These are phyloP conservation scores for Diarsia rubi DNA, from an alignment of 2,888 invertebrate species.

Conservation along the genomic window DNA sequence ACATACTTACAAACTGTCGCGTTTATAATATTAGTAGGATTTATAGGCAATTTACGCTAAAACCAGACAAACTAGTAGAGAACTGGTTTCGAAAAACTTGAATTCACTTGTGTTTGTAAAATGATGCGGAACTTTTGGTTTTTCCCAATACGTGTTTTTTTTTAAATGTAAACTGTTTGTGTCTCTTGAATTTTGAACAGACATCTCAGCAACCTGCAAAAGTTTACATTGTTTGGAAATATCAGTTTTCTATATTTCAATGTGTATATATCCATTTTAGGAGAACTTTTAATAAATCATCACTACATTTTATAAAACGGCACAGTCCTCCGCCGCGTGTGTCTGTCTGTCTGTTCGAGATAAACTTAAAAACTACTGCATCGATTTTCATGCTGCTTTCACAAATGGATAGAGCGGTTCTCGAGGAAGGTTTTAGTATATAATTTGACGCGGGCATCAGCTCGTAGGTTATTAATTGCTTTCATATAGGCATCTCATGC, in stretches of 20 bases:
- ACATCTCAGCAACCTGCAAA: not conserved
- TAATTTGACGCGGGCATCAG: too few relatives aligned
- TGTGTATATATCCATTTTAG: not conserved
- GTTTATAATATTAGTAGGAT: too few relatives aligned
- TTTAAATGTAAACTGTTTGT: not conserved
- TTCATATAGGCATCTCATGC: not conserved
- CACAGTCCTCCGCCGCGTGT: too few relatives aligned
- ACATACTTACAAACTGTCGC: too few relatives aligned
- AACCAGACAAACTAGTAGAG: constrained; percentile 28
- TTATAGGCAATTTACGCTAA: constrained; percentile 16
- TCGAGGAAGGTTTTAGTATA: too few relatives aligned
- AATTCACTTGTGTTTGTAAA: constrained; percentile 12
- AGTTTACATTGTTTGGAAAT: not conserved
- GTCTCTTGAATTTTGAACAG: not conserved
- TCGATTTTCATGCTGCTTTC: too few relatives aligned
- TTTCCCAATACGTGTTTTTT: not conserved
- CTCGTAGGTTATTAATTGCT: too few relatives aligned
- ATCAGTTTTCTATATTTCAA: not conserved
- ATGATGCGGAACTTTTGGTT: constrained; percentile 11
- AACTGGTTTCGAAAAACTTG: constrained; percentile 23
- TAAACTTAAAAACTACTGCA: too few relatives aligned
- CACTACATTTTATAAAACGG: too few relatives aligned
- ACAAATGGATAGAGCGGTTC: too few relatives aligned
- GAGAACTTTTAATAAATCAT: not conserved
- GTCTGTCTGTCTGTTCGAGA: too few relatives aligned